These are phyloP conservation scores for Parascotia fuliginaria DNA, from an alignment of 2,888 invertebrate species.

Conservation along the genomic window DNA sequence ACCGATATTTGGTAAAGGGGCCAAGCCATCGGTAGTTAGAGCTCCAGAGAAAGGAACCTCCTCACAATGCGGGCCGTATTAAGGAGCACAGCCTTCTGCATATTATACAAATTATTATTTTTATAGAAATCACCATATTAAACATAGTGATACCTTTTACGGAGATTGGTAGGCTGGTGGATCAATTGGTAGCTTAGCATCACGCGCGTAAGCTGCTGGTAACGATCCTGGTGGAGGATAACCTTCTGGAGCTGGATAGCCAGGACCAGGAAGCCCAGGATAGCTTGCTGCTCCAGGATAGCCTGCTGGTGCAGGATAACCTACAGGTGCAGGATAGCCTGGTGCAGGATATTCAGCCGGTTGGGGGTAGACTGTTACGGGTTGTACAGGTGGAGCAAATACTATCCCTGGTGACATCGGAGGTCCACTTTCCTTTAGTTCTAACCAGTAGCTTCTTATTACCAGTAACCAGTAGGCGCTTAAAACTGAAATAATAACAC, in stretches of 20 bases:
- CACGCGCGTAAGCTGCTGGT: too few species aligned
- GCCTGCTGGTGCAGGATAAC: not conserved
- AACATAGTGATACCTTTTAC: too few species aligned
- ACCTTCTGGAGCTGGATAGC: not conserved
- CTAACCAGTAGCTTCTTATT: not conserved
- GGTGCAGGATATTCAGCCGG: not conserved
- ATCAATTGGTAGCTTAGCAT: too few species aligned
- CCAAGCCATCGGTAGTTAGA: too few species aligned
- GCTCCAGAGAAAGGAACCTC: too few species aligned
- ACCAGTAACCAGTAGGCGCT: not conserved
- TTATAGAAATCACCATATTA: too few species aligned
- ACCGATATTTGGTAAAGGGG: too few species aligned
- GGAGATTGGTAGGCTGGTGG: too few species aligned
- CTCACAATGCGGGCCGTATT: too few species aligned
- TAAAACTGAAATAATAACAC: not conserved
- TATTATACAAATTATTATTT: too few species aligned
- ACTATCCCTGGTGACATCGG: not conserved
- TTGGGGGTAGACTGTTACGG: not conserved
- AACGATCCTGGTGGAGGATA: not conserved
- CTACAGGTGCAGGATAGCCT: not conserved
- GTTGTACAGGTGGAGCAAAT: not conserved
- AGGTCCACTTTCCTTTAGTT: not conserved
- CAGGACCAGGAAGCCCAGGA: not conserved
- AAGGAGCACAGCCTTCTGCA: too few species aligned
- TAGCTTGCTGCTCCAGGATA: not conserved